These are phyloP conservation scores for Myotis brandtii DNA, from an alignment of 2,113 vertebrate species.

Conservation along the genomic window DNA sequence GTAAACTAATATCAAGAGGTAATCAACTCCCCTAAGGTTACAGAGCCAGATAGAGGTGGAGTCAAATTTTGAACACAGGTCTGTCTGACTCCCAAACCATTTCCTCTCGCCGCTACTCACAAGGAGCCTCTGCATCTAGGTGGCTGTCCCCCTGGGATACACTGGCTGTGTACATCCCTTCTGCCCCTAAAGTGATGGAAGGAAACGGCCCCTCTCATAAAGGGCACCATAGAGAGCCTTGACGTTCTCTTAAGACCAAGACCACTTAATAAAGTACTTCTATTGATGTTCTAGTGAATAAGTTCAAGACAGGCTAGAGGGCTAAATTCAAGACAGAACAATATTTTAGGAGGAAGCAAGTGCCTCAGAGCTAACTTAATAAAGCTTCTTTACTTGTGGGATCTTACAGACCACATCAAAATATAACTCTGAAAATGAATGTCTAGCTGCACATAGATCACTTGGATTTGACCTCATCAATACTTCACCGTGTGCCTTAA, in stretches of 20 bases:
- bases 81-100: not conserved
- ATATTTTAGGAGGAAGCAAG: conserved; percentile 20
- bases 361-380: conserved; percentile 29
- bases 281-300: conserved; percentile 36
- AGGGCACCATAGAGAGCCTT: not conserved
- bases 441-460: not conserved
- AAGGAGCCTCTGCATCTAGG: not conserved
- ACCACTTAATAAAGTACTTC: conserved; percentile 6
- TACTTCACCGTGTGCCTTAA: not conserved
- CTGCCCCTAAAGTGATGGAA: not conserved
- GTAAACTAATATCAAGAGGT: conserved; percentile 1
- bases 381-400: not conserved
- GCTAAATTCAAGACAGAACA: conserved; percentile 56
- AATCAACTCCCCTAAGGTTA: not conserved
- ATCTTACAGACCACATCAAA: conserved; percentile 8
- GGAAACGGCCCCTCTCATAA: not conserved
- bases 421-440: not conserved
- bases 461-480: not conserved
- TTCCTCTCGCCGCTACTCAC: not conserved
- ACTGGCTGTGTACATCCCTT: not conserved
- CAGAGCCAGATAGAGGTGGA: not conserved
- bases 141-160: not conserved
- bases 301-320: conserved; percentile 47
- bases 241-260: conserved; percentile 34
- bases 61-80: not conserved